These are phyloP conservation scores for Syrista parreyssii DNA, from an alignment of 2,888 invertebrate genomes.

Conservation along the genomic window DNA sequence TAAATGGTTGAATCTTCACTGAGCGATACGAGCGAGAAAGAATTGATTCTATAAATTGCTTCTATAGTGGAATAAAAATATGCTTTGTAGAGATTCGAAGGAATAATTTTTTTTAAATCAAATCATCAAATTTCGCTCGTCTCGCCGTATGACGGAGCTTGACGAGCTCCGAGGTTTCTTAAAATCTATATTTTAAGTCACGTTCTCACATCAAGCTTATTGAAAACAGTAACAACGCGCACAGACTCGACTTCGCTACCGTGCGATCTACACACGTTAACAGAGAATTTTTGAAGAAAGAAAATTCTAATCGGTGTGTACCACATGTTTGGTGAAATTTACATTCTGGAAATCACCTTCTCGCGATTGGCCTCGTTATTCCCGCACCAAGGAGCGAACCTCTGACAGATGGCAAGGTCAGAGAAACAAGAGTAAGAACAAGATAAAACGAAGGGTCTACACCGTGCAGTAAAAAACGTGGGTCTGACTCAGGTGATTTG, in stretches of 20 bases:
- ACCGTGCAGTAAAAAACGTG: constrained; percentile 62
- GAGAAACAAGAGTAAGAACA: not conserved
- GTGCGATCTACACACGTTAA: not conserved
- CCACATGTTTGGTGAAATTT: not conserved
- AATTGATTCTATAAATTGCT: not conserved
- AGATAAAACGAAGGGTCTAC: constrained; percentile 7
- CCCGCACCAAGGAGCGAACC: not conserved
- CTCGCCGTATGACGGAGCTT: not conserved
- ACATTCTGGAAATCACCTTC: not conserved
- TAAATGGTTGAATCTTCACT: not conserved
- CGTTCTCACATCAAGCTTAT: not conserved
- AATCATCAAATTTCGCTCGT: not conserved
- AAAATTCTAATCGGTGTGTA: not conserved
- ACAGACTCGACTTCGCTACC: not conserved
- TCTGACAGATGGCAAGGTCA: not conserved
- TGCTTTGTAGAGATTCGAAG: not conserved
- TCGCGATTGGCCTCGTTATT: too few relatives aligned
- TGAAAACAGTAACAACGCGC: not conserved
- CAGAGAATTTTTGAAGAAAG: not conserved
- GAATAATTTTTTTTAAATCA: not conserved
- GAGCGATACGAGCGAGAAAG: not conserved
- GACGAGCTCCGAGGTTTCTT: not conserved
- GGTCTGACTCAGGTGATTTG: constrained; percentile 49
- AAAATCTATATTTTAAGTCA: not conserved
- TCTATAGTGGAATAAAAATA: not conserved